Base-by-base conservation (phyloP, 2,888 invertebrate species). In the Drosophila greeni region DNA sequence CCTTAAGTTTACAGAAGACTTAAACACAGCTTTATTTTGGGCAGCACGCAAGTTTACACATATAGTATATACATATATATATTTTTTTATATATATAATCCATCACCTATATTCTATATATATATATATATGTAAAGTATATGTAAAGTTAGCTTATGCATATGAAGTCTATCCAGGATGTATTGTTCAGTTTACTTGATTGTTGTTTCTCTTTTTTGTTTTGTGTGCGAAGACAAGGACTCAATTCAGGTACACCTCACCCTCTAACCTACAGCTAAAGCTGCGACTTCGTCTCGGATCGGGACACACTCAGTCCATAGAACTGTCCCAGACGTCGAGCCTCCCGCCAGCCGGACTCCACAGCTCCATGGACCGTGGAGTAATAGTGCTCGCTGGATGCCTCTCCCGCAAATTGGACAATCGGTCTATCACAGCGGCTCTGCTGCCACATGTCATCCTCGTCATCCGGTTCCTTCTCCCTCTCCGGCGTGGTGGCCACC, bases 281-380 rank as follows among this genome's bases (percentile, higher is more conserved):
- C 52, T 86, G 84, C 7, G 87, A 84, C 53, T 82, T 86, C 37
- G 74, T 70, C 8, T 29, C 48, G 9, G 62, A 65, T 11, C 70
- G 55, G 9, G 73, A 47, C 2, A 39, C 43, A 9, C 36, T 55
- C 20, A 84, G 56, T 6, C 84, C 84, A 47, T 88, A 87, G 55
- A 86, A 87, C 26, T 85, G 83, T 0, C 83, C 87, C 34, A 93
- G 82, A 69, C 93, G 89, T 6, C 92, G 89, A 0, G 94, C 95
- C 84, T 94, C 94, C 37, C 94, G 90, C 85, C 92, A 92, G 0
- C 95, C 95, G 5, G 92, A 91, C 80, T 94, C 94, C 1, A 94
- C 88, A 0, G 95, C 95, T 0, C 95, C 95, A 80, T 95, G 94
- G 0, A 93, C 94, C 0, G 93, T 92, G 1, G 91, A 91, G 81